Evolutionary conservation across 2,113 vertebrate genomes (phyloP).

Genomic region (Meriones unguiculatus): DNA sequence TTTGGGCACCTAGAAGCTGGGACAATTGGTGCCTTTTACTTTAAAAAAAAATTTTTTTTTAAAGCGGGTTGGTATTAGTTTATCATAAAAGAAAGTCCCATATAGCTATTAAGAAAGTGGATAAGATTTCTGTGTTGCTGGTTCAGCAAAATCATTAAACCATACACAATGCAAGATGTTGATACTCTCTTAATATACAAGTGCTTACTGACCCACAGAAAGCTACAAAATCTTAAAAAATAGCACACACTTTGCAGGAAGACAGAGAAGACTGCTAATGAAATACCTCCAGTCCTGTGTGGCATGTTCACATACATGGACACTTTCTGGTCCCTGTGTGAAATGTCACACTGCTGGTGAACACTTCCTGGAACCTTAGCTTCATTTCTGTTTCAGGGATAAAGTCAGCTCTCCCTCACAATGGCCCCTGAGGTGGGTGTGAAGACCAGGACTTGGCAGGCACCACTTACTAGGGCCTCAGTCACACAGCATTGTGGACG

Average conservation of each 20-base stretch:
- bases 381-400: not conserved
- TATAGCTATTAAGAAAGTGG: not conserved
- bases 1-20: not conserved
- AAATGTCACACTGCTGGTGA: fast-evolving
- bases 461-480: not conserved
- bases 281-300: fast-evolving
- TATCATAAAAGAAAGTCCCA: slow-evolving; percentile 35
- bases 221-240: slow-evolving; percentile 29
- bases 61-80: not conserved
- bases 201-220: slow-evolving; percentile 19
- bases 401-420: not conserved
- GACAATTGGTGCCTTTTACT: not conserved
- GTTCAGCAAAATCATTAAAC: slow-evolving; percentile 57
- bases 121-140: slow-evolving; percentile 70
- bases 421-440: not conserved
- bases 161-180: not conserved
- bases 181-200: not conserved
- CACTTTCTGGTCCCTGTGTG: fast-evolving
- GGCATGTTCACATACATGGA: fast-evolving
- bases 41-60: not conserved
- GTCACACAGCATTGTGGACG: not conserved
- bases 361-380: not conserved
- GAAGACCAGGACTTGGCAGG: no score
- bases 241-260: not conserved
- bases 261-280: not conserved